Evolutionary conservation across 37 sponge, comb jelly and placozoan genomes (phyloP), one percentile per base, ranked within the genome.

Genomic region (Oscarella lobularis): DNA sequence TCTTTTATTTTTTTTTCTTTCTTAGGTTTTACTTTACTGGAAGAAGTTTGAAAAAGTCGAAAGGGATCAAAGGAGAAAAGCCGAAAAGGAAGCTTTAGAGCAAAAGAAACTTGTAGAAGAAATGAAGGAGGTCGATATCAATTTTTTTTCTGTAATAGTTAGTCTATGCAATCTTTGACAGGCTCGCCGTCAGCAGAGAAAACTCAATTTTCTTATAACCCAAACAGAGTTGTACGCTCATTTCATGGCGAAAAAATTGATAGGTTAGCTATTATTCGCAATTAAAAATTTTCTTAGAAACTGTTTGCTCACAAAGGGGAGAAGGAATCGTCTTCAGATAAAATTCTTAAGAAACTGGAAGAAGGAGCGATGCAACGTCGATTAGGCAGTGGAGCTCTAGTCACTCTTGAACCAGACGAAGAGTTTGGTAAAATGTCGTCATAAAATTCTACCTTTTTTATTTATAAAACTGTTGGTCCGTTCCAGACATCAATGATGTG

Each of bases 181-280:
- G 95, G 95, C 95, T 2, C 79, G 74, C 35, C 36, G 86, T 6
- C 95, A 94, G 75, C 95, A 94, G 71, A 37, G 95, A 67, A 94
- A 94, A 39, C 88, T 94, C 31, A 94, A 94, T 76, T 94, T 94
- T 71, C 82, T 94, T 31, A 94, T 94, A 76, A 94, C 95, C n/a
- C 95, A 94, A 66, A 94, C 95, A 34, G 95, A 94, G 77, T 75
- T 94, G 67, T 94, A 87, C 81, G 95, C 95, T 79, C 95, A 94
- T 74, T 94, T 94, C 79, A 88, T 94, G 81, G 85, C 86, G n/a
- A 90, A 85, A 77, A 94, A 94, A 76, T 70, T 87, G 38, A 85
- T 86, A 27, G 60, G 60, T 48, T 48, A 27, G 60, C 60, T 27
- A 48, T n/a, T n/a, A n/a, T n/a, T n/a, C n/a, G n/a, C n/a, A n/a